phyloP scores from a whole-genome alignment of 2,888 invertebrate genomes.

The Heterodera filipjevi region DNA sequence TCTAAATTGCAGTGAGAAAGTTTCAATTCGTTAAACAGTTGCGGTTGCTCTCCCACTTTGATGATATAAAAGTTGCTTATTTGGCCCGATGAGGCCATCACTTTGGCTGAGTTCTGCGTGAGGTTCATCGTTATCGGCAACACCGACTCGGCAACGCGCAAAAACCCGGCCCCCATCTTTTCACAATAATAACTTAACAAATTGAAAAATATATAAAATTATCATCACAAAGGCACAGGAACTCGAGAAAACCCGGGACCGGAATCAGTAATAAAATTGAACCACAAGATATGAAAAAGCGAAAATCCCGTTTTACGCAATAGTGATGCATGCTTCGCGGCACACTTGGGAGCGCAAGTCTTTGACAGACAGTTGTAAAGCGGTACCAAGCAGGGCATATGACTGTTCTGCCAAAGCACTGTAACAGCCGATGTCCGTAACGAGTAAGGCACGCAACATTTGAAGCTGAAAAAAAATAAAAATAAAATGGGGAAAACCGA shows the following conservation, averaged over 20 bases:
- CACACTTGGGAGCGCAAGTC: constrained; percentile 91
- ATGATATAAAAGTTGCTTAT: constrained; percentile 43
- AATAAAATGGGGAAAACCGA: neutral
- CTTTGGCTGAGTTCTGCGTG: constrained; percentile 93
- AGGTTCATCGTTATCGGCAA: constrained; percentile 83
- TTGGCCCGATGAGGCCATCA: constrained; percentile 65
- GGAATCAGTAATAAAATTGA: neutral
- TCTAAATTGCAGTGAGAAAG: constrained; percentile 5
- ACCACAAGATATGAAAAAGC: neutral
- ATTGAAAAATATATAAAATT: neutral
- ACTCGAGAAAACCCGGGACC: neutral
- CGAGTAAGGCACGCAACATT: constrained; percentile 28
- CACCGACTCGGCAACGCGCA: constrained; percentile 77
- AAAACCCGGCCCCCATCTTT: constrained; percentile 76
- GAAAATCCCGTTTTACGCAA: constrained; percentile 76
- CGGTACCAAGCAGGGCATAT: constrained; percentile 24
- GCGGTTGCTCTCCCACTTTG: constrained; percentile 29
- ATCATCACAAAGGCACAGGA: neutral
- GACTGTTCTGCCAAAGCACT: constrained; percentile 27
- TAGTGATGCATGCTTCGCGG: constrained; percentile 90
- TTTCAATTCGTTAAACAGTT: neutral
- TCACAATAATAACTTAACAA: constrained; percentile 78
- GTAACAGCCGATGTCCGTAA: constrained; percentile 19
- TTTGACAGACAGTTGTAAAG: constrained; percentile 71
- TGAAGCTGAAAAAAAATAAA: constrained; percentile 32